Evolutionary conservation across 2,888 invertebrate genomes (phyloP).

Genomic region (Thelaira solivaga): DNA sequence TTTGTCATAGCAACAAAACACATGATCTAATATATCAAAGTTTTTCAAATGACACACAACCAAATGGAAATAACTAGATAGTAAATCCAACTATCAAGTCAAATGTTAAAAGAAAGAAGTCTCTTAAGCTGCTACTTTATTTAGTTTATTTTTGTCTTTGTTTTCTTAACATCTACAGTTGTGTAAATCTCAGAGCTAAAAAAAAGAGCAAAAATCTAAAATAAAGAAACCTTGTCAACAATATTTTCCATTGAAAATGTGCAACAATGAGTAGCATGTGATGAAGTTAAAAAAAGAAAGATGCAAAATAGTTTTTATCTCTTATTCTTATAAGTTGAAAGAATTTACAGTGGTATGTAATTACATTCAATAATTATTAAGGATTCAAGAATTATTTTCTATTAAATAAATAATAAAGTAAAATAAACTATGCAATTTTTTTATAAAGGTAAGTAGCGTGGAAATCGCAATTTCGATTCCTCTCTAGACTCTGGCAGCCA

Average conservation of each 20-base stretch:
- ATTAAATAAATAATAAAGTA: too few relatives aligned
- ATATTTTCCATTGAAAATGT: not conserved
- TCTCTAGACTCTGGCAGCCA: too few relatives aligned
- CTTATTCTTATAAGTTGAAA: not conserved
- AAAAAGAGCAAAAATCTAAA: not conserved
- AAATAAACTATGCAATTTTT: too few relatives aligned
- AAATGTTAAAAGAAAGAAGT: slow-evolving; percentile 35
- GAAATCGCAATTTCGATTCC: too few relatives aligned
- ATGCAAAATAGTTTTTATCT: slow-evolving; percentile 19
- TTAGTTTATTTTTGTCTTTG: not conserved
- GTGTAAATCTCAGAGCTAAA: not conserved
- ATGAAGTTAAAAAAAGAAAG: too few relatives aligned
- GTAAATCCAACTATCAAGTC: slow-evolving; percentile 23
- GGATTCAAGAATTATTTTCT: too few relatives aligned
- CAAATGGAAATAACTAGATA: not conserved
- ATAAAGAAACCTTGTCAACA: slow-evolving; percentile 11
- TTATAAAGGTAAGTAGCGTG: too few relatives aligned
- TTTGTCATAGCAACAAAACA: slow-evolving; percentile 21
- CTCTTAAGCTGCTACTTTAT: slow-evolving; percentile 29
- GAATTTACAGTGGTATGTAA: slow-evolving; percentile 19
- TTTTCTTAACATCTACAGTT: not conserved
- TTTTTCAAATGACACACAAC: not conserved
- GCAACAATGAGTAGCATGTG: slow-evolving; percentile 9
- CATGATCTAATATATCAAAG: slow-evolving; percentile 25
- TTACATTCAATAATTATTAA: too few relatives aligned